phyloP scores from a whole-genome alignment of 1,140 invertebrate species.

The Homarus americanus region DNA sequence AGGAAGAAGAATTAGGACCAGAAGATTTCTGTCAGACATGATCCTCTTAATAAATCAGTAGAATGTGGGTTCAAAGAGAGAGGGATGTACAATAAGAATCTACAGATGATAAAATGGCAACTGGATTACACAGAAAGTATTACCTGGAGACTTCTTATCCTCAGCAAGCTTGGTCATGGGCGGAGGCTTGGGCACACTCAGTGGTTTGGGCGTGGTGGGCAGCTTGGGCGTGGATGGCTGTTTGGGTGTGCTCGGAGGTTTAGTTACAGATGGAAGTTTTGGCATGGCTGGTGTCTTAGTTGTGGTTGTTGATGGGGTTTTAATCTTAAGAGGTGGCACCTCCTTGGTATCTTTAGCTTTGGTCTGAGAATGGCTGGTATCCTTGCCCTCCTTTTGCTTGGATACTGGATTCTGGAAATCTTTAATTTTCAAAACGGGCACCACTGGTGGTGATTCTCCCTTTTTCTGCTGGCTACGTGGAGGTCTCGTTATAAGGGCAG shows the following conservation, averaged over 20 bases:
- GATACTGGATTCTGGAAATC: conserved; percentile 29
- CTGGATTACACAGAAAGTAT: too few relatives aligned
- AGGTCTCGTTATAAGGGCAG: conserved; percentile 54
- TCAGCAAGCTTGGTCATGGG: conserved; percentile 38
- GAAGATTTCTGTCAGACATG: too few relatives aligned
- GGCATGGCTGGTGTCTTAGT: neutral
- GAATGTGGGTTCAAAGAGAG: too few relatives aligned
- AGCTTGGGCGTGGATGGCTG: conserved; percentile 28
- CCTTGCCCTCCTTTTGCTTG: conserved; percentile 54
- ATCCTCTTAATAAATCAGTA: too few relatives aligned
- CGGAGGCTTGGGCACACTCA: neutral
- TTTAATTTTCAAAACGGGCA: conserved; percentile 61
- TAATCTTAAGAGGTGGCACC: conserved; percentile 58
- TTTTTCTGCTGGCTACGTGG: conserved; percentile 64
- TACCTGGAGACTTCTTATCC: conserved; percentile 60
- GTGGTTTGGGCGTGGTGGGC: conserved; percentile 16
- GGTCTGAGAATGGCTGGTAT: neutral
- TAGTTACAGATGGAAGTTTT: neutral
- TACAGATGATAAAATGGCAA: too few relatives aligned
- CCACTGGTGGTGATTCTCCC: conserved; percentile 33
- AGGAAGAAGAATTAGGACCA: too few relatives aligned
- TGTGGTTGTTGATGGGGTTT: conserved; percentile 34
- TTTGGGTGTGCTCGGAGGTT: conserved; percentile 11
- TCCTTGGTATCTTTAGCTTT: conserved; percentile 54
- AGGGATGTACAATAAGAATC: too few relatives aligned